phyloP scores from a whole-genome alignment of 2,797 vertebrate genomes.

The Gymnothorax javanicus region DNA sequence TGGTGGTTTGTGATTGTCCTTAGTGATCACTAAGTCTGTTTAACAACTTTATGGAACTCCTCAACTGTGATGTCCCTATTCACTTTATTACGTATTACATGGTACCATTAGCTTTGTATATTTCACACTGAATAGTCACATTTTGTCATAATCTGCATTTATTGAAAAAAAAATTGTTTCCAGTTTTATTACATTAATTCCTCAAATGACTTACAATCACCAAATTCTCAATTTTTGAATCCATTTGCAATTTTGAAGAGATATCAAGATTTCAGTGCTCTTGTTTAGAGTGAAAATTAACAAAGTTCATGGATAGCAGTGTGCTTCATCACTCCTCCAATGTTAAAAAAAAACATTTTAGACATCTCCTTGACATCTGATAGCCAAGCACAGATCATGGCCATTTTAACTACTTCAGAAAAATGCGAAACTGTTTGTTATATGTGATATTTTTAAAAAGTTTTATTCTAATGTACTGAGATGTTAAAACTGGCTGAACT shows the following conservation, averaged over 20 bases:
- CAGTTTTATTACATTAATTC: not conserved
- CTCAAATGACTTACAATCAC: not conserved
- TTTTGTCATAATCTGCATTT: conserved; percentile 20
- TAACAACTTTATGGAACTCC: not conserved
- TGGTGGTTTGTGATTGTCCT: not conserved
- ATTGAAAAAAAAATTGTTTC: not conserved
- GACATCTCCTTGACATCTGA: not conserved
- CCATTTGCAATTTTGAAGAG: not conserved
- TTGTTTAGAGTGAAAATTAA: not conserved
- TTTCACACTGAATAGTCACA: not conserved
- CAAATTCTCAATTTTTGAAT: not conserved
- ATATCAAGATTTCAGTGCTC: not conserved
- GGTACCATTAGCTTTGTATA: not conserved
- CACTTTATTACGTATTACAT: not conserved
- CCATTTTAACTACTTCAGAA: not conserved
- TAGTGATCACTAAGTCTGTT: not conserved
- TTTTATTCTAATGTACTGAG: conserved; percentile 6
- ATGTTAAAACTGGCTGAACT: not conserved
- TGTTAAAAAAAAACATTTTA: not conserved
- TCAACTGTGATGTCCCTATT: not conserved
- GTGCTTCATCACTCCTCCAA: not conserved
- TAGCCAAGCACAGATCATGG: not conserved
- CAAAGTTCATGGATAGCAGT: not conserved
- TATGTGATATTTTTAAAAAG: not conserved
- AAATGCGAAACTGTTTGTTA: not conserved